Conservation (phyloP, 2,888 invertebrate genomes). For the Flabesymbios commensalis region DNA sequence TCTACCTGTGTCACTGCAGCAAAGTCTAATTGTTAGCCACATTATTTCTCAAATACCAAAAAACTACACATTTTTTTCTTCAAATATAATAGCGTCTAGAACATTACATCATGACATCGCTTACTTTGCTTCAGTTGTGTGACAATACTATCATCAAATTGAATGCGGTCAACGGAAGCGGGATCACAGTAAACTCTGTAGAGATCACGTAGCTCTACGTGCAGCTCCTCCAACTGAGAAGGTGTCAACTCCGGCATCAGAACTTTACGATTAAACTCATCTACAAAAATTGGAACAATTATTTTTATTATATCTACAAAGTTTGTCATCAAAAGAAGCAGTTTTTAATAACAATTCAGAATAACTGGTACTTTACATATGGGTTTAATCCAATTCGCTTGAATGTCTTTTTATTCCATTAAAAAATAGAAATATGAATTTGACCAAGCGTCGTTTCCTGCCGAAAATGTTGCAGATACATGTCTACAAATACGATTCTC, state of each 20-base stretch:
- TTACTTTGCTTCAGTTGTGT: constrained; percentile 66
- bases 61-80: constrained; percentile 3
- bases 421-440: too few species aligned
- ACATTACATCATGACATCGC: constrained; percentile 10
- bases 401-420: too few species aligned
- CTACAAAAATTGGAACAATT: constrained; percentile 67
- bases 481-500: too few species aligned
- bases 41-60: neutral
- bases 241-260: constrained; percentile 75
- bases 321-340: too few species aligned
- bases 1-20: too few species aligned
- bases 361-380: too few species aligned
- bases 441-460: too few species aligned
- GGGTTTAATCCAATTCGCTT: too few species aligned
- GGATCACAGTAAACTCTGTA: constrained; percentile 72
- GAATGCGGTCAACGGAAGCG: constrained; percentile 69
- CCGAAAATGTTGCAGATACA: too few species aligned
- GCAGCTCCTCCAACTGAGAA: constrained; percentile 69
- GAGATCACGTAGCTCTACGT: constrained; percentile 71
- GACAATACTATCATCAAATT: constrained; percentile 67
- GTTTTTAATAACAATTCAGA: too few species aligned
- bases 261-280: constrained; percentile 79
- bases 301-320: too few species aligned
- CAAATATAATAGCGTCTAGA: neutral
- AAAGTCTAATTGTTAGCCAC: neutral